These are phyloP conservation scores for Apis mellifera DNA, from an alignment of 1,140 invertebrate species.

Conservation along the genomic window Amel_HAv3.1 CM009941.2:54001-54500, in stretches of 20 bases:
- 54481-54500: conserved; percentile 15
- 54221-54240: not conserved
- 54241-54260: not conserved
- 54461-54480: conserved; percentile 24
- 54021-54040: no score
- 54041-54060: no score
- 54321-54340: not conserved
- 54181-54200: no score
- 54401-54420: conserved; percentile 43
- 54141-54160: no score
- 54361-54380: not conserved
- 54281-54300: not conserved
- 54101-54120: no score
- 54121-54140: no score
- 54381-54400: conserved; percentile 13
- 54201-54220: not conserved
- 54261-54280: not conserved
- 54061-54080: no score
- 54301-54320: not conserved
- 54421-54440: conserved; percentile 1
- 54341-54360: conserved; percentile 6
- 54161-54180: no score
- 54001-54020: no score
- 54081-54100: no score
- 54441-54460: conserved; percentile 2